Evolutionary conservation across 2,113 vertebrate species (phyloP).

Genomic region (Pelusios castaneus): DNA sequence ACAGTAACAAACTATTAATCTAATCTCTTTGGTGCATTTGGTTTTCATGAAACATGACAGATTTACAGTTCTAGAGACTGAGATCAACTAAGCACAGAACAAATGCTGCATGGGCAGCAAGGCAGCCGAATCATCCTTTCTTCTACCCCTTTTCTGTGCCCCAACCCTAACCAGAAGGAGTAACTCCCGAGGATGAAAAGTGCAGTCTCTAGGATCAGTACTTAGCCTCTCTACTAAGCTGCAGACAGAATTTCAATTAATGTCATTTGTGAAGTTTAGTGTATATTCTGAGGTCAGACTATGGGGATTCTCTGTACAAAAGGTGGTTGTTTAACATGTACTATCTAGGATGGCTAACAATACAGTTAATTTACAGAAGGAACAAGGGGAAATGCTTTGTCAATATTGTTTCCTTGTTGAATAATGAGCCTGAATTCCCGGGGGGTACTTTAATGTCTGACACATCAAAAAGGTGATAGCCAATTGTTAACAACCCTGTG

Average conservation of each 20-base stretch:
- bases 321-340: background rate
- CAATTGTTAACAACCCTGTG: conserved; percentile 78
- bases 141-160: background rate
- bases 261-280: background rate
- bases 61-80: background rate
- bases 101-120: background rate
- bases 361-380: background rate
- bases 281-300: background rate
- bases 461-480: conserved; percentile 74
- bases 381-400: conserved; percentile 50
- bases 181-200: background rate
- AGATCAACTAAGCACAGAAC: background rate
- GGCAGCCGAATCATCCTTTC: background rate
- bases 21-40: background rate
- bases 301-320: background rate
- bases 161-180: background rate
- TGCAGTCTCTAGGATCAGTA: background rate
- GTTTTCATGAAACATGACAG: background rate
- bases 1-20: background rate
- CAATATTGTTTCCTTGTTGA: conserved; percentile 50
- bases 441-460: background rate
- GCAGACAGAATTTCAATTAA: background rate
- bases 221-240: background rate
- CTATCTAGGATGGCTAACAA: background rate
- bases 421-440: background rate